Evolutionary conservation across 2,888 invertebrate genomes (phyloP).

Genomic region (Acronicta aceris): DNA sequence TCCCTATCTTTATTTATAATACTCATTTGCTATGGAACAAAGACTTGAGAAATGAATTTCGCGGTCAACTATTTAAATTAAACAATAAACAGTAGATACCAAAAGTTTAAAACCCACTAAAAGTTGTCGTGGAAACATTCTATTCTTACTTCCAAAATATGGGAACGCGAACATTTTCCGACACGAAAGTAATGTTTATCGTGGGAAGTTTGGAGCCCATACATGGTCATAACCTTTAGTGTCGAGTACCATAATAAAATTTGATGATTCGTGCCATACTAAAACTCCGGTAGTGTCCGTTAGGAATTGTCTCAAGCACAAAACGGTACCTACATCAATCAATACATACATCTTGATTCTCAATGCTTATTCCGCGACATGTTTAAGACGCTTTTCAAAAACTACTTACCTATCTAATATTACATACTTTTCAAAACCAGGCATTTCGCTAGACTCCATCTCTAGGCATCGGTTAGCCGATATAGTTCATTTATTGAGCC

Average conservation of each 20-base stretch:
- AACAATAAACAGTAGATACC: neutral
- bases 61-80: neutral
- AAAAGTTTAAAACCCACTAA: neutral
- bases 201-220: slow-evolving; percentile 28
- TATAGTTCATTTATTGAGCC: slow-evolving; percentile 56
- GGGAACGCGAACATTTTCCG: slow-evolving; percentile 18
- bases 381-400: slow-evolving; percentile 2
- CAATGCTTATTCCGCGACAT: slow-evolving; percentile 8
- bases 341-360: slow-evolving; percentile 7
- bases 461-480: slow-evolving; percentile 51
- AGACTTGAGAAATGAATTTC: neutral
- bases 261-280: slow-evolving; percentile 33
- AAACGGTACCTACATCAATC: slow-evolving; percentile 33
- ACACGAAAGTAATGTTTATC: slow-evolving; percentile 26
- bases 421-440: slow-evolving; percentile 22
- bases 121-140: slow-evolving; percentile 1
- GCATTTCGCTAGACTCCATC: slow-evolving; percentile 70
- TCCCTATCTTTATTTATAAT: slow-evolving; percentile 3
- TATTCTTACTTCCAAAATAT: neutral
- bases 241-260: slow-evolving; percentile 30
- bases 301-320: slow-evolving; percentile 17
- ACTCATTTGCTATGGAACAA: neutral
- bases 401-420: neutral
- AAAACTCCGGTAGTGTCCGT: slow-evolving; percentile 26
- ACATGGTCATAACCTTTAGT: slow-evolving; percentile 33